A percentile compares a stretch with the other conserved stretches of the same genome.
These are phyloP conservation scores for Cyphomyrus discorhynchus DNA, from an alignment of 2,113 vertebrate species.

Conservation along the genomic window DNA sequence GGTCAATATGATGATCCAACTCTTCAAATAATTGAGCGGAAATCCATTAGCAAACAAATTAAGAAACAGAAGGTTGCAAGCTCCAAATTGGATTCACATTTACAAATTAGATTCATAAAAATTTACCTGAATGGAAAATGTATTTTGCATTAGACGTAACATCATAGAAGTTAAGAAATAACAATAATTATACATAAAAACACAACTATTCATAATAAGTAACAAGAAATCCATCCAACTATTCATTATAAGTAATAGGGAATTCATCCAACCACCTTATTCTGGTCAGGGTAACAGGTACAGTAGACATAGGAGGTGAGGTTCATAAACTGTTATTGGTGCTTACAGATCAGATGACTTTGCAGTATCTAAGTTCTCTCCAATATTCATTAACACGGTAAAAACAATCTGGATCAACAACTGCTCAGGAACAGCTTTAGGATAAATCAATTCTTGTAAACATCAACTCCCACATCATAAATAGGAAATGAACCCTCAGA, in stretches of 20 bases:
- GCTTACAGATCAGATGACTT: neutral
- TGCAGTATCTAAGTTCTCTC: neutral
- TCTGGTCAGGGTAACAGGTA: neutral
- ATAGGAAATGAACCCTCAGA: neutral
- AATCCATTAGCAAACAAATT: neutral
- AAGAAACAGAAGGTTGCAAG: neutral
- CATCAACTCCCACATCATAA: neutral
- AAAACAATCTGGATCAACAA: neutral
- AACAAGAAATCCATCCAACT: neutral
- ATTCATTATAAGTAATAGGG: neutral
- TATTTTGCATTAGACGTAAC: neutral
- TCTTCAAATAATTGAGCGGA: neutral
- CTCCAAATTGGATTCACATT: neutral
- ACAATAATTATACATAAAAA: neutral
- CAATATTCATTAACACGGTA: neutral
- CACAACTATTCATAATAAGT: neutral
- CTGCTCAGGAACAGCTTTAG: neutral
- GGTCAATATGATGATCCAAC: neutral
- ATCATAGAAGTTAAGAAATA: neutral
- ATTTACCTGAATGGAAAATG: neutral
- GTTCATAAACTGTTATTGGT: neutral
- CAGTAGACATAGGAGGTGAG: neutral
- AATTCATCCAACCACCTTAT: neutral
- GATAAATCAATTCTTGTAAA: neutral
- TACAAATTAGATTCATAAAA: neutral